Percentiles rank a stretch among this genome's conserved stretches.
Conservation (phyloP, 2,113 vertebrate species). For the Hypomesus transpacificus region DNA sequence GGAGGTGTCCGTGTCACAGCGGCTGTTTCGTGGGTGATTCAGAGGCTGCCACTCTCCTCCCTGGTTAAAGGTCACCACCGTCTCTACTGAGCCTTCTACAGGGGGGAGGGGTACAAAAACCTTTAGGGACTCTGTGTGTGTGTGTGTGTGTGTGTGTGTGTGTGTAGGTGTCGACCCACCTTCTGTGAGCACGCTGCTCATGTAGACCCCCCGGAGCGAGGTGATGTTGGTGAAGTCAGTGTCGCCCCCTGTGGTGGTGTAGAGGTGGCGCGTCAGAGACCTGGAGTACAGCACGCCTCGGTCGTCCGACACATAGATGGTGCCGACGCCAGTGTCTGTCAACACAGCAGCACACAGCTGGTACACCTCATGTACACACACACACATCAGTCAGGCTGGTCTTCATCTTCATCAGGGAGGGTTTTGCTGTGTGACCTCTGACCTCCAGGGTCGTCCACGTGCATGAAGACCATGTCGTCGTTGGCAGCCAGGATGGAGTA, state of each 20-base stretch:
- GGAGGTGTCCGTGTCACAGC: conserved; percentile 71
- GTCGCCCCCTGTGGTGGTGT: conserved; percentile 83
- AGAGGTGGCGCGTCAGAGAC: conserved; percentile 88
- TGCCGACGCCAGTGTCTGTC: conserved; percentile 84
- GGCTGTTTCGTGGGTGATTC: conserved; percentile 75
- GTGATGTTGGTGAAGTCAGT: conserved; percentile 89
- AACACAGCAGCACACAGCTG: neutral
- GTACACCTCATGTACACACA: neutral
- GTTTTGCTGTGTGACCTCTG: conserved; percentile 31
- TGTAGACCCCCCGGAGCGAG: conserved; percentile 87
- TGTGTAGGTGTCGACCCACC: conserved; percentile 60
- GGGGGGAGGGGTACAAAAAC: neutral
- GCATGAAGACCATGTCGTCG: conserved; percentile 94
- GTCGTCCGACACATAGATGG: conserved; percentile 90
- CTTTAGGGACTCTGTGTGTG: neutral
- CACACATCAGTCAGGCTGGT: neutral
- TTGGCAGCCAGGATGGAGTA: conserved; percentile 90
- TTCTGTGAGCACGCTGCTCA: conserved; percentile 84
- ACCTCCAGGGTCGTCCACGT: conserved; percentile 91
- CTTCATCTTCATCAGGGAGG: neutral
- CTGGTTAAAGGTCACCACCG: conserved; percentile 87
- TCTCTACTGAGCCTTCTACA: conserved; percentile 82
- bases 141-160: neutral
- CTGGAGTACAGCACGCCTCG: conserved; percentile 91
- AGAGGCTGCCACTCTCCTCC: conserved; percentile 86